A percentile compares a stretch with the other conserved stretches of the same genome.
phyloP scores from a whole-genome alignment of 2,888 invertebrate genomes.

The Lathronympha strigana region DNA sequence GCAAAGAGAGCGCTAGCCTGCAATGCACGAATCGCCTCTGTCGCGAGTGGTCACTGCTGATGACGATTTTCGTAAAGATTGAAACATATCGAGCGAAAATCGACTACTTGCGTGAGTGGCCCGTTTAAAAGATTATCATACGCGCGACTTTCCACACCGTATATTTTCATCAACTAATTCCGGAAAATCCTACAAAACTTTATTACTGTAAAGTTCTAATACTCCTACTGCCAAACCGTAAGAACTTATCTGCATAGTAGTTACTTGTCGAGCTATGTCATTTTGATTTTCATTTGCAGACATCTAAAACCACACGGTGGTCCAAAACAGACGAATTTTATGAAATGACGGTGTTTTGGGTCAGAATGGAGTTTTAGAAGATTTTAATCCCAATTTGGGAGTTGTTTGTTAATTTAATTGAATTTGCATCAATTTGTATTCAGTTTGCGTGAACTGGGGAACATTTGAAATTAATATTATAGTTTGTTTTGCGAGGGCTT shows the following conservation, averaged over 20 bases:
- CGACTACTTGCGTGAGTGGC: too few relatives aligned
- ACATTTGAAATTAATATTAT: background rate
- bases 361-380: background rate
- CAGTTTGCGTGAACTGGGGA: background rate
- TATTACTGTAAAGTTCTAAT: background rate
- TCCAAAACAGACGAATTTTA: background rate
- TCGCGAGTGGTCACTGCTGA: too few relatives aligned
- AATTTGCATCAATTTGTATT: background rate
- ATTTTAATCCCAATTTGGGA: slow-evolving; percentile 12
- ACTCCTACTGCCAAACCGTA: background rate
- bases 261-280: background rate
- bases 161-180: background rate
- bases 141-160: background rate
- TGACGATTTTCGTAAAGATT: too few relatives aligned
- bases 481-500: background rate
- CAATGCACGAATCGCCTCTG: too few relatives aligned
- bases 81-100: too few relatives aligned
- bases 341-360: background rate
- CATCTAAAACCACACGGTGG: background rate
- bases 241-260: background rate
- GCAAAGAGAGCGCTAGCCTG: too few relatives aligned
- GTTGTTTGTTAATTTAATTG: slow-evolving; percentile 7
- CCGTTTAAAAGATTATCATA: too few relatives aligned
- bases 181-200: slow-evolving; percentile 10
- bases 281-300: background rate